Conservation (phyloP, 2,113 vertebrate species). For the Trogon surrucura region DNA sequence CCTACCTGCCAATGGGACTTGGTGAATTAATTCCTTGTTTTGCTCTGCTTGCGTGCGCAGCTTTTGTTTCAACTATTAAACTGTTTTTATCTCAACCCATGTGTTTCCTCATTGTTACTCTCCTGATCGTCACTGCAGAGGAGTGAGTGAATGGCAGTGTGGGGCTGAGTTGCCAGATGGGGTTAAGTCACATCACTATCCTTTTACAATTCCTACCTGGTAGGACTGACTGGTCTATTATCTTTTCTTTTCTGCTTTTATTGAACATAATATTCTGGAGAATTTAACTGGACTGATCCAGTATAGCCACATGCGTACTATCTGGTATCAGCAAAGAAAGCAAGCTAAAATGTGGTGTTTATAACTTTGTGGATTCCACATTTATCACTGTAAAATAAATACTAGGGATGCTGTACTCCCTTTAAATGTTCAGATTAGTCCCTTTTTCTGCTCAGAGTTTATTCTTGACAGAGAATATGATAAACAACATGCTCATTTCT, state of each 20-base stretch:
- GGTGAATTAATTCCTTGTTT: not conserved
- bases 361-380: not conserved
- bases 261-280: not conserved
- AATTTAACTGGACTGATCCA: not conserved
- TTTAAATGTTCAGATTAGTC: not conserved
- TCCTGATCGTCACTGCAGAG: not conserved
- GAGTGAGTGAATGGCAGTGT: not conserved
- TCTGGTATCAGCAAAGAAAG: not conserved
- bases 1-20: accelerated
- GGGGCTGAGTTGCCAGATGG: not conserved
- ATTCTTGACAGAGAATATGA: not conserved
- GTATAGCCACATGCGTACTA: not conserved
- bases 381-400: not conserved
- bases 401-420: not conserved
- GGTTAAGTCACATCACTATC: not conserved
- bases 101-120: not conserved
- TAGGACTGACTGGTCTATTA: not conserved
- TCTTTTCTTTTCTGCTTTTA: not conserved
- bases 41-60: accelerated
- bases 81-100: not conserved
- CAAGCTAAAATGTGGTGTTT: not conserved
- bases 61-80: not conserved
- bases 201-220: not conserved
- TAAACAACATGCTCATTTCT: not conserved
- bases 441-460: not conserved